These are phyloP conservation scores for Pristionchus fissidentatus DNA, from an alignment of 2,888 invertebrate genomes.

Conservation along the genomic window DNA sequence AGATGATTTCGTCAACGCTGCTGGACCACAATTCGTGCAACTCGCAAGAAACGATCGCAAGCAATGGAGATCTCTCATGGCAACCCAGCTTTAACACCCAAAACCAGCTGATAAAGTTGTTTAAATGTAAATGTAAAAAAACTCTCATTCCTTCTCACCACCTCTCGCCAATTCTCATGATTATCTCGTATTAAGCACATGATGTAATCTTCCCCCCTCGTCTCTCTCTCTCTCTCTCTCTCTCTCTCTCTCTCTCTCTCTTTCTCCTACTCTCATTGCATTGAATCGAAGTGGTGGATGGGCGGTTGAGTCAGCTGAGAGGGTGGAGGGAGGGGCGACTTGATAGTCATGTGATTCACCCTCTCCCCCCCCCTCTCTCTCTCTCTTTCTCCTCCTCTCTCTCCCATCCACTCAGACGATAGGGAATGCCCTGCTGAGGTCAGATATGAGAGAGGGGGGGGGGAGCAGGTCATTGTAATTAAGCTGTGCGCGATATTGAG, in stretches of 20 bases:
- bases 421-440: too few relatives aligned
- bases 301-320: not conserved
- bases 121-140: too few relatives aligned
- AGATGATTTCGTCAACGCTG: too few relatives aligned
- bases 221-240: slow-evolving; percentile 44
- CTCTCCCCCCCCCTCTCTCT: not conserved
- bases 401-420: not conserved
- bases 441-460: too few relatives aligned
- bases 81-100: too few relatives aligned
- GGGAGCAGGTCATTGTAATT: too few relatives aligned
- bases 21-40: too few relatives aligned
- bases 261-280: slow-evolving; percentile 44
- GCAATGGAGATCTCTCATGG: too few relatives aligned
- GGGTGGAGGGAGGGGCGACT: not conserved
- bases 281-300: not conserved
- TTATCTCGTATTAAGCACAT: too few relatives aligned
- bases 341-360: not conserved
- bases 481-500: too few relatives aligned
- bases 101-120: too few relatives aligned
- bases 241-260: slow-evolving; percentile 47
- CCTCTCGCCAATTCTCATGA: not conserved
- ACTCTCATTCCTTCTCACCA: not conserved
- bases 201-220: slow-evolving; percentile 6
- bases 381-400: not conserved
- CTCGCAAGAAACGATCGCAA: too few relatives aligned